Evolutionary conservation across 1,140 invertebrate species (phyloP).

Genomic region (Steinernema khuongi): DNA sequence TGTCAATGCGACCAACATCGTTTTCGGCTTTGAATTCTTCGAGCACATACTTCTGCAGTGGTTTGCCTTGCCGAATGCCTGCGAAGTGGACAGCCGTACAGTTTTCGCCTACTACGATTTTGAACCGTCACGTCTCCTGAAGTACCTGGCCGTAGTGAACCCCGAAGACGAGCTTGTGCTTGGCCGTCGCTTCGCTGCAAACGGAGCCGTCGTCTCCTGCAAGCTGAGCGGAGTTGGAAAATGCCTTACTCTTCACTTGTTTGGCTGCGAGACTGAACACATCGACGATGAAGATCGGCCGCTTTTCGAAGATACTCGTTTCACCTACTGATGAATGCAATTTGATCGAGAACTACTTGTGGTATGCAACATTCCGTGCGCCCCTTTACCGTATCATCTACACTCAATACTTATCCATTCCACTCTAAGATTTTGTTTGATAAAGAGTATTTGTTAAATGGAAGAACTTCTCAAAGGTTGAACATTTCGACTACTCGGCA

Average conservation of each 20-base stretch:
- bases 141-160: neutral
- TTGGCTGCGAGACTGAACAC: neutral
- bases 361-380: no score
- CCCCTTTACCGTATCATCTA: no score
- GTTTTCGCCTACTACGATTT: constrained; percentile 5
- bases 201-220: neutral
- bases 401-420: no score
- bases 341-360: no score
- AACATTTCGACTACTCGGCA: no score
- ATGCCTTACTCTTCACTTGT: neutral
- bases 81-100: neutral
- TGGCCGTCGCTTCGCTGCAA: neutral
- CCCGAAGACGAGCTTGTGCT: neutral
- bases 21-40: neutral
- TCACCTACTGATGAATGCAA: neutral
- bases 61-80: neutral
- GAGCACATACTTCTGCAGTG: neutral
- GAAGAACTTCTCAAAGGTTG: no score
- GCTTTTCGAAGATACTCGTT: neutral
- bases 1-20: neutral
- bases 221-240: neutral
- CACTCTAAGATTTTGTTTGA: no score
- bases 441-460: no score
- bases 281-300: neutral
- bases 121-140: neutral